Percentiles rank a stretch among this genome's conserved stretches.
These are phyloP conservation scores for Idaea biselata DNA, from an alignment of 2,888 invertebrate species.

Conservation along the genomic window DNA sequence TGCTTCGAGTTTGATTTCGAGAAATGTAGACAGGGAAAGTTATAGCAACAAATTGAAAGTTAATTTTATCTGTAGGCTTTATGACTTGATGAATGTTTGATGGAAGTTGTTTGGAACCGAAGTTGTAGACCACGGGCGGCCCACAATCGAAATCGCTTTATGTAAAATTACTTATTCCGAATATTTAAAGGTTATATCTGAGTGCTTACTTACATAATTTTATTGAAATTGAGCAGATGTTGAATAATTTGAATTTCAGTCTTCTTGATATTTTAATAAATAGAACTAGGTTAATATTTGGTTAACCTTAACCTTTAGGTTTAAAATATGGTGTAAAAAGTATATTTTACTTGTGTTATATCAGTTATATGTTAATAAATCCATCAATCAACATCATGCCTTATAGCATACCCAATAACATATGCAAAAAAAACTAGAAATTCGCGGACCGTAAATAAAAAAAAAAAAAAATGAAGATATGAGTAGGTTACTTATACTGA, in stretches of 20 bases:
- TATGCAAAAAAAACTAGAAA: too few species aligned
- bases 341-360: too few species aligned
- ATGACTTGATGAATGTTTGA: constrained; percentile 28
- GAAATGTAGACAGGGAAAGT: constrained; percentile 26
- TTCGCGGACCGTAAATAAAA: too few species aligned
- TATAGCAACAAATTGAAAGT: constrained; percentile 24
- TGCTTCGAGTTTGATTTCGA: constrained; percentile 33
- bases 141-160: constrained; percentile 2
- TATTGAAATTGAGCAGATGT: constrained; percentile 2
- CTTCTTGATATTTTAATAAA: not conserved
- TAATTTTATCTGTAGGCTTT: constrained; percentile 30
- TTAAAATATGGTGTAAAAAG: too few species aligned
- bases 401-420: too few species aligned
- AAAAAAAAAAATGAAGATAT: too few species aligned
- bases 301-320: too few species aligned
- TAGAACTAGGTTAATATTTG: too few species aligned
- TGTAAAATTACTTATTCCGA: constrained; percentile 5
- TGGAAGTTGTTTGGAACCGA: constrained; percentile 16
- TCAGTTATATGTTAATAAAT: too few species aligned
- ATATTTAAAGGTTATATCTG: constrained; percentile 6
- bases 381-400: too few species aligned
- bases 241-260: not conserved
- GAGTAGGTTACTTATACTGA: too few species aligned
- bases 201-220: not conserved
- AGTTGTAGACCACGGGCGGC: constrained; percentile 9